Evolutionary conservation across 2,888 invertebrate genomes (phyloP).

Genomic region (Nomada fabriciana): DNA sequence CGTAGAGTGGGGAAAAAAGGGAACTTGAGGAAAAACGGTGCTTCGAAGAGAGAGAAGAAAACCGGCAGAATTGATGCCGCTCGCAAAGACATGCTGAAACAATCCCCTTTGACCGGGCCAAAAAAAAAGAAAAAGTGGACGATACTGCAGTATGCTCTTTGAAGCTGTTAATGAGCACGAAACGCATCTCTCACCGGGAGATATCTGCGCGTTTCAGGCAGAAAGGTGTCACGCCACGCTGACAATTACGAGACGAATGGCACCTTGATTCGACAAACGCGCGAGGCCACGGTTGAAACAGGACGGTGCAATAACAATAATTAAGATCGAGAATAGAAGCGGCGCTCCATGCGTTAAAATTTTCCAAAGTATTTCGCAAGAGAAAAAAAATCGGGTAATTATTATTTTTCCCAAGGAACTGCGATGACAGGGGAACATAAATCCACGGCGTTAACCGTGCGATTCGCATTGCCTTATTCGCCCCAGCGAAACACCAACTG

Average conservation of each 20-base stretch:
- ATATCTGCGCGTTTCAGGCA: background rate
- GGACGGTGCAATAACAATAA: background rate
- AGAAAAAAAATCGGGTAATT: too few relatives aligned
- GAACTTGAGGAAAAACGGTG: background rate
- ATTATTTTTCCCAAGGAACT: too few relatives aligned
- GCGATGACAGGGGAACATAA: too few relatives aligned
- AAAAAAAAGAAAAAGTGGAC: background rate
- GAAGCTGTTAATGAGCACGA: constrained; percentile 34
- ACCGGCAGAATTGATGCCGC: background rate
- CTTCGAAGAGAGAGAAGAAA: background rate
- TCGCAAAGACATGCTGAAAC: constrained; percentile 39
- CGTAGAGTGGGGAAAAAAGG: background rate
- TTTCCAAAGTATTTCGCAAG: too few relatives aligned
- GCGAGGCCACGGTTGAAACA: background rate
- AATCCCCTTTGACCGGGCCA: background rate
- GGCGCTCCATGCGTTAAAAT: too few relatives aligned
- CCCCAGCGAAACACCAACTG: background rate
- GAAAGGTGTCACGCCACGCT: background rate
- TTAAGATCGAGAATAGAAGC: too few relatives aligned
- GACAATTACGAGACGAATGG: background rate
- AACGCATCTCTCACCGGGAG: constrained; percentile 1
- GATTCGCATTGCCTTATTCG: constrained; percentile 18
- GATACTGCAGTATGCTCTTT: constrained; percentile 26
- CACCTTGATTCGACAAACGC: too few relatives aligned
- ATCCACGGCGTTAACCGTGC: constrained; percentile 11